These are phyloP conservation scores for Cetonia aurata DNA, from an alignment of 2,888 invertebrate species.

Conservation along the genomic window DNA sequence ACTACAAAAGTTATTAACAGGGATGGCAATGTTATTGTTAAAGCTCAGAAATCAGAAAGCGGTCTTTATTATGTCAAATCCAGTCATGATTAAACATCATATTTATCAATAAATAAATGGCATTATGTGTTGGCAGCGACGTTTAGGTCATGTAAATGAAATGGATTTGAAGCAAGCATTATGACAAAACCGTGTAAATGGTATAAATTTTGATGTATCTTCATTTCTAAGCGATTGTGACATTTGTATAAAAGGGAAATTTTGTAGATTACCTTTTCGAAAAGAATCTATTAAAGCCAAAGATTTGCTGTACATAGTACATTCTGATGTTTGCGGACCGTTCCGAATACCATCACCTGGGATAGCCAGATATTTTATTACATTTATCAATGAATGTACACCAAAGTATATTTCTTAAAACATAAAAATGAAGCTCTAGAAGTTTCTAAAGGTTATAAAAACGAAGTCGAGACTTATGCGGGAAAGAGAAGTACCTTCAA, in stretches of 20 bases:
- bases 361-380: constrained; percentile 2
- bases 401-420: constrained; percentile 16
- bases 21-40: too few relatives aligned
- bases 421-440: constrained; percentile 1
- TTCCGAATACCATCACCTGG: background rate
- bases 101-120: too few relatives aligned
- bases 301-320: background rate
- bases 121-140: too few relatives aligned
- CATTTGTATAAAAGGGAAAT: background rate
- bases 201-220: background rate
- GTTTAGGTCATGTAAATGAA: too few relatives aligned
- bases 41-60: too few relatives aligned
- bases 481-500: constrained; percentile 4
- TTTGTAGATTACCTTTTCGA: constrained; percentile 10
- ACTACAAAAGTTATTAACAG: too few relatives aligned
- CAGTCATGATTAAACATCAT: too few relatives aligned
- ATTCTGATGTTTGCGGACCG: constrained; percentile 1
- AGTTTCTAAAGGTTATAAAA: constrained; percentile 14
- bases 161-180: background rate
- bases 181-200: background rate
- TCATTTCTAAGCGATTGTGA: background rate
- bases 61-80: too few relatives aligned
- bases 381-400: constrained; percentile 7
- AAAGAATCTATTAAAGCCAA: constrained; percentile 7
- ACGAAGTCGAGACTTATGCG: constrained; percentile 8